phyloP scores from a whole-genome alignment of 2,888 invertebrate genomes.

The Drosophila sordidula region DNA sequence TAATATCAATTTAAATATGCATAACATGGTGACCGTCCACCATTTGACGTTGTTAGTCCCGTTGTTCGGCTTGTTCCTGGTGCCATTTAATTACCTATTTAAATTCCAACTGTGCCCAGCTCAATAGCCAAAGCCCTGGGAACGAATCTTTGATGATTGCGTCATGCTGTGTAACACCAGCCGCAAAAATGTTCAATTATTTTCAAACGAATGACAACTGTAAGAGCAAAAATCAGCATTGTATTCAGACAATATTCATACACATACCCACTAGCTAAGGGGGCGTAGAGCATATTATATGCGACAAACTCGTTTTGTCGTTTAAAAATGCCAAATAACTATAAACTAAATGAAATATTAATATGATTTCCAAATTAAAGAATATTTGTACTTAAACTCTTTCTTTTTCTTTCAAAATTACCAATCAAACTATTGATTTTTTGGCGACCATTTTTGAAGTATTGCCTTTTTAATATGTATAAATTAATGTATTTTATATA shows the following conservation, averaged over 20 bases:
- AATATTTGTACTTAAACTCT: no score
- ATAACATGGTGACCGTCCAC: slow-evolving; percentile 47
- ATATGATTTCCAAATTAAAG: no score
- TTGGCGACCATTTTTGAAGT: no score
- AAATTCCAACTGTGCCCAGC: slow-evolving; percentile 64
- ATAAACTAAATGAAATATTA: no score
- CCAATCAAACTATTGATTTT: no score
- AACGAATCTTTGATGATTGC: slow-evolving; percentile 22
- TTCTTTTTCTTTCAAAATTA: no score
- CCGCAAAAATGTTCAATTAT: slow-evolving; percentile 35
- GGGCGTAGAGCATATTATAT: not conserved
- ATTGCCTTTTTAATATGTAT: no score
- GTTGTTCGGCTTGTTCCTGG: slow-evolving; percentile 13
- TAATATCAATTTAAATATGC: slow-evolving; percentile 76
- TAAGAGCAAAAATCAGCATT: slow-evolving; percentile 22
- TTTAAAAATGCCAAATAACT: no score
- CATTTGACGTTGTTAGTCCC: slow-evolving; percentile 38
- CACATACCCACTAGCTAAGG: slow-evolving; percentile 6
- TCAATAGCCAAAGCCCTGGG: slow-evolving; percentile 14
- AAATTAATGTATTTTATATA: no score
- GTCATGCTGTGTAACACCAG: slow-evolving; percentile 27
- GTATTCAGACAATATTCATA: slow-evolving; percentile 13
- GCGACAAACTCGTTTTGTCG: no score
- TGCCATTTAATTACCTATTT: slow-evolving; percentile 67
- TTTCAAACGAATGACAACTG: slow-evolving; percentile 45